phyloP scores from a whole-genome alignment of 2,888 invertebrate genomes.

The Drosophila algonquin region DNA sequence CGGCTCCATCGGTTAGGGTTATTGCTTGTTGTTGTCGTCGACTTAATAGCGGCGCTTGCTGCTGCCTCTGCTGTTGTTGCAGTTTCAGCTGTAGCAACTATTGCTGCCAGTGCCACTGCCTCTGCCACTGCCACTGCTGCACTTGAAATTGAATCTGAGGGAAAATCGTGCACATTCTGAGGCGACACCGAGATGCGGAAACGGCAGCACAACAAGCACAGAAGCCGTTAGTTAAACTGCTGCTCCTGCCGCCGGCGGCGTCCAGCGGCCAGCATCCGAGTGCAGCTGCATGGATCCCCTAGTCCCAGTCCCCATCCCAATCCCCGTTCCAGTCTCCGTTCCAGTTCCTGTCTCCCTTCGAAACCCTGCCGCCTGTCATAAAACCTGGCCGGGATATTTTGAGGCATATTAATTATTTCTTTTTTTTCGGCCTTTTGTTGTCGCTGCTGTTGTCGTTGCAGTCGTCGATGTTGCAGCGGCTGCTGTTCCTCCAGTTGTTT shows the following conservation, averaged over 20 bases:
- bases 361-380: conserved; percentile 80
- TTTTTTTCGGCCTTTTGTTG: conserved; percentile 65
- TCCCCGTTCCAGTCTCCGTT: conserved; percentile 28
- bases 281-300: conserved; percentile 68
- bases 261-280: conserved; percentile 63
- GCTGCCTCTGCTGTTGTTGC: conserved; percentile 50
- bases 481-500: conserved; percentile 52
- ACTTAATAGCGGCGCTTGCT: conserved; percentile 79
- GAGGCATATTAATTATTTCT: conserved; percentile 82
- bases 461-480: conserved; percentile 64
- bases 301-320: conserved; percentile 31
- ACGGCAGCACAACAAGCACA: conserved; percentile 79
- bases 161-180: conserved; percentile 79
- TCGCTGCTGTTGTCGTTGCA: conserved; percentile 55
- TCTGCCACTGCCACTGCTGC: conserved; percentile 63
- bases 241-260: conserved; percentile 47
- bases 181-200: conserved; percentile 81
- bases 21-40: conserved; percentile 81
- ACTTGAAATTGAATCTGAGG: conserved; percentile 80
- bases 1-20: conserved; percentile 70
- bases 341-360: conserved; percentile 18
- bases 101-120: conserved; percentile 37
- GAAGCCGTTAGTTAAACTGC: conserved; percentile 80
- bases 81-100: conserved; percentile 42
- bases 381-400: conserved; percentile 69